Evolutionary conservation across 53 echinoderm and acorn worm species (phyloP), one percentile per base, ranked within the genome.

Genomic region (Antedon mediterranea): DNA sequence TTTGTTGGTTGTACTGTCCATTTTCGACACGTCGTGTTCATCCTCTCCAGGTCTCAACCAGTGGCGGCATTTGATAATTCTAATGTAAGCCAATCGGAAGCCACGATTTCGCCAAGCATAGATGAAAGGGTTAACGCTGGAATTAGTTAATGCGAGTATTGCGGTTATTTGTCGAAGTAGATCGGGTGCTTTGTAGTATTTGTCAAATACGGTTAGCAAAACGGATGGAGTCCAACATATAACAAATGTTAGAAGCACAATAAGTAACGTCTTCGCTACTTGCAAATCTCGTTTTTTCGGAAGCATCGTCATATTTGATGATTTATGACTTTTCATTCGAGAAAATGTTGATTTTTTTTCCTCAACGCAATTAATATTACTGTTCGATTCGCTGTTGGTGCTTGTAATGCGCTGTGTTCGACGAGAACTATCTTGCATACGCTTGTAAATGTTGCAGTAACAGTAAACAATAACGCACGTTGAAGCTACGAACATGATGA

Each of bases 91-190:
- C 57, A 15, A 23, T 57, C 89, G 74, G 76, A 94, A 94, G 71
- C 44, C 43, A 31, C 85, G 85, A 82, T 94, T 89, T 77, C 91
- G 91, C 76, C 87, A 87, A 0, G 87, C 87, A 80, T 94, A 94
- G 73, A 94, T 91, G 84, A 94, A 87, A 7, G 95, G 95, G 41
- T 94, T 91, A 43, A 89, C 87, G 81, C 91, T 89, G 29, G 87
- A 89, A 30, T 91, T 94, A 32, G 85, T 85, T 0, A 94, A 78
- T 0, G 89, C 95, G 23, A 93, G 57, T 75, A 93, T 90, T 5
- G 93, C 83, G 32, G 86, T 79, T 78, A 88, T 88, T 43, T 90
- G 90, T 9, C 80, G 80, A 37, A 76, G 72, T 33, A 76, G 73
- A 30, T 72, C 74, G 6, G 83, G 75, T 0, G 88, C 93, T 3